A percentile compares a stretch with the other conserved stretches of the same genome.
phyloP scores from a whole-genome alignment of 92 coral and sea anemone genomes.

The Phenganax stokvisi region DNA sequence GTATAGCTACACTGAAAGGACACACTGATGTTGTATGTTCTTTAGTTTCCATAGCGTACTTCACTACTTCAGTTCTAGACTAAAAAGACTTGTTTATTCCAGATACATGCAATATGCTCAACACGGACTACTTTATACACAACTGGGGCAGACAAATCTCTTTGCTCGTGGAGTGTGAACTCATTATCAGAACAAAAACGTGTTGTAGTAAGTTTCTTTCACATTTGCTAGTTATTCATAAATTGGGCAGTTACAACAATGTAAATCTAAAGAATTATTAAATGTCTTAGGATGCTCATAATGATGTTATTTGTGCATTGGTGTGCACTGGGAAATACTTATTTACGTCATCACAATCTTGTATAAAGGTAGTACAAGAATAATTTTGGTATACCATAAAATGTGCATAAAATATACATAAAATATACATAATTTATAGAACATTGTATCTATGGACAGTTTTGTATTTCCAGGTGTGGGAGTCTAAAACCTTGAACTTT shows the following conservation, averaged over 20 bases:
- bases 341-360: conserved; percentile 89
- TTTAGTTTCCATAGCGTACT: neutral
- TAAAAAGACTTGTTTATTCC: neutral
- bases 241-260: neutral
- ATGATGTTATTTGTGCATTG: conserved; percentile 86
- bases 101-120: conserved; percentile 90
- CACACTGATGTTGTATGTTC: conserved; percentile 76
- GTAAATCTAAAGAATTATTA: neutral
- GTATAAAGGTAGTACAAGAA: conserved; percentile 65
- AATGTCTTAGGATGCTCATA: conserved; percentile 80
- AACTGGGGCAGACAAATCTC: conserved; percentile 88
- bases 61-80: too few species aligned
- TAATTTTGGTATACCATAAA: neutral
- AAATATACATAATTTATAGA: neutral
- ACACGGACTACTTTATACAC: conserved; percentile 91
- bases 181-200: conserved; percentile 66
- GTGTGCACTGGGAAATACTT: conserved; percentile 85
- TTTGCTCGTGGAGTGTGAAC: conserved; percentile 89
- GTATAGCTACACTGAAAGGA: conserved; percentile 83
- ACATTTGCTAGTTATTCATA: neutral
- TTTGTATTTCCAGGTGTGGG: conserved; percentile 68
- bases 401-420: too few species aligned
- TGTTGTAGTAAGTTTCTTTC: conserved; percentile 57
- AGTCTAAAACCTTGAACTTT: conserved; percentile 62
- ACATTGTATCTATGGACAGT: neutral